Evolutionary conservation across 2,888 invertebrate species (phyloP), one percentile per base, ranked within the genome.

Genomic region (Sphaerolaimus hirsutus): DNA sequence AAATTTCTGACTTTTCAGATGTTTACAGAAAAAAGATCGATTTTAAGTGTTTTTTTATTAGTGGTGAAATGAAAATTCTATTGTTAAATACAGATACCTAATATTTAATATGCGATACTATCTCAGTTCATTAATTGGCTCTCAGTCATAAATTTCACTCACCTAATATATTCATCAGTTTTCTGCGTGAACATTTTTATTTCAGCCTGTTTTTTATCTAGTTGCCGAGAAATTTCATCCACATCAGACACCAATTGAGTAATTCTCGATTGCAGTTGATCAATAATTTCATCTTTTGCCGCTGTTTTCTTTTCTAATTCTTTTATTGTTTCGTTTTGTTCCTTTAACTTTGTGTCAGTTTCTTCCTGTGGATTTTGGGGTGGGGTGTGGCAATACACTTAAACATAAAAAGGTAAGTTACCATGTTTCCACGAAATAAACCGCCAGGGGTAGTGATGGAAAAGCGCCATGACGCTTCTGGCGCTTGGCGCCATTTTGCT

Each of bases 131-230:
- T n/a, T n/a, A n/a, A n/a, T n/a, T n/a, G n/a, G n/a, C n/a, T 17
- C 37, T n/a, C 37, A 5, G 4, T 17, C 12, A 37, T 5, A 5
- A 5, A 41, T 12, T 25, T 7, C 12, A 37, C 35, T 32, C 42
- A 52, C 55, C 50, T 51, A 19, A 53, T 43, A 43, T 52, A 51
- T 23, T 57, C 56, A 26, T 53, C 50, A 17, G 53, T 53, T 40
- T 53, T 55, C 12, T 53, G 52, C 19, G 46, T 50, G 25, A 58
- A 53, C 21, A 53, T 45, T 37, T 53, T 49, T 27, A 58, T 44
- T 40, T 56, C 53, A 10, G 52, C 52, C 17, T 48, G 55, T 38
- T 57, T 56, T 43, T 53, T 51, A 26, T 53, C 50, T 19, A 56
- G 45, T 42, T 58, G 53, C 32, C 48, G 49, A 36, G 52, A 53